These are phyloP conservation scores for Cyprinus carpio DNA, from an alignment of 2,113 vertebrate genomes.

Conservation along the genomic window DNA sequence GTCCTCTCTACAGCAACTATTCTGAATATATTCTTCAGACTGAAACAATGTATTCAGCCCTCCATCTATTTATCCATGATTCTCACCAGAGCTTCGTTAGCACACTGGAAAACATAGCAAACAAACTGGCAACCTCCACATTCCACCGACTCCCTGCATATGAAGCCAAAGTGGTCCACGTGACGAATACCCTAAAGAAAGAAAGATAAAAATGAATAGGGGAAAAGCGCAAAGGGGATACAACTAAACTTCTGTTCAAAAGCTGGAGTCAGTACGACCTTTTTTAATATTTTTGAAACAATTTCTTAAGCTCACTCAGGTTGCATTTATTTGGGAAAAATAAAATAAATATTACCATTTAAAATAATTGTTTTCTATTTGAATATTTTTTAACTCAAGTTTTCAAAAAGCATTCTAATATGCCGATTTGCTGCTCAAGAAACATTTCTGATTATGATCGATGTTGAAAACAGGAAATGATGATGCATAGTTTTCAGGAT, in stretches of 20 bases:
- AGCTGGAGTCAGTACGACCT: not conserved
- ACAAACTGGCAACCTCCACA: conserved; percentile 89
- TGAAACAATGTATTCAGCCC: not conserved
- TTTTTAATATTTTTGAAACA: not conserved
- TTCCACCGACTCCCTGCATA: conserved; percentile 91
- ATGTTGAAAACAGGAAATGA: too few relatives aligned
- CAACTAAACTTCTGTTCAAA: not conserved
- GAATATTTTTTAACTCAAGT: too few relatives aligned
- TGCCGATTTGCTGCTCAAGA: too few relatives aligned
- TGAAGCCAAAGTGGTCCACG: conserved; percentile 98
- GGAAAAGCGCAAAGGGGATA: not conserved
- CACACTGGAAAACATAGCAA: conserved; percentile 95
- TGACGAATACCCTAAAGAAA: conserved; percentile 88
- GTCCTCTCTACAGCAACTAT: not conserved
- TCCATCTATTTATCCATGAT: not conserved
- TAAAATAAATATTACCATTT: too few relatives aligned
- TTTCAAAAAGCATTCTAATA: too few relatives aligned
- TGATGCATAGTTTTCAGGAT: too few relatives aligned
- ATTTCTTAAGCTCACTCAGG: not conserved
- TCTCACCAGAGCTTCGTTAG: conserved; percentile 93
- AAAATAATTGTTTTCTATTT: too few relatives aligned
- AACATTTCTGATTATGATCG: too few relatives aligned
- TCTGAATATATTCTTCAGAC: not conserved
- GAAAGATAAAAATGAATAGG: not conserved
- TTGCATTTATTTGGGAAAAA: not conserved